Evolutionary conservation across 2,797 vertebrate genomes (phyloP), one percentile per base, ranked within the genome.

Genomic region (Xenopus petersii): DNA sequence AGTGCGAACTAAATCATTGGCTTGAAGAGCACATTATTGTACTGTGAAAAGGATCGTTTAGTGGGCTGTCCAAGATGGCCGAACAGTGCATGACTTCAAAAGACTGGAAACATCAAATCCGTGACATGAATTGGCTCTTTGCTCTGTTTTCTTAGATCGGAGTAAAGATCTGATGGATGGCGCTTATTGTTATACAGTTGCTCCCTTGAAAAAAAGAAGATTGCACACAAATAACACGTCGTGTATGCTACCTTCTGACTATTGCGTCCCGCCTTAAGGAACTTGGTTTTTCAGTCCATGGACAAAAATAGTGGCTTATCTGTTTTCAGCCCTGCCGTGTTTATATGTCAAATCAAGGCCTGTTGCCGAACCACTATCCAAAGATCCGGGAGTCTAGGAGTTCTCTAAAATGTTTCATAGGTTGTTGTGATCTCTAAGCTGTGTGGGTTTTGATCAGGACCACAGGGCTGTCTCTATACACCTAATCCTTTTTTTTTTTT

Each of bases 41-140:
- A 79, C 85, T 6, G 30, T n/a, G 79, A 67, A 80, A 47, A 15
- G 73, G 83, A 71, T 73, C 1, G 78, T 55, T 51, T 0, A 64
- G 75, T 77, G 73, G 67, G 26, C 83, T 24, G 47, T 74, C 74
- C 73, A 0, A 75, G 68, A 59, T 70, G 69, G 69, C 65, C 64
- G 80, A 70, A 48, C 36, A 70, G 64, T 65, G 74, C 75, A 64
- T 51, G 75, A 36, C 56, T 76, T 74, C 61, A 36, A 75, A 79
- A 26, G 80, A 82, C 84, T 75, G 54, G 61, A 71, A 47, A 77
- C 0, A 26, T 2, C 13, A 60, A 42, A 42, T 13, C 11, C 11
- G 24, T 24, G 17, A 26, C 58, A 4, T 60, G 5, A 4, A 26
- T 15, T 26, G 26, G 12, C 5, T 4, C 21, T 24, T 60, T 60